Percentiles rank a stretch among this genome's conserved stretches.
phyloP scores from a whole-genome alignment of 2,113 vertebrate genomes.

The Phyllostomus hastatus region DNA sequence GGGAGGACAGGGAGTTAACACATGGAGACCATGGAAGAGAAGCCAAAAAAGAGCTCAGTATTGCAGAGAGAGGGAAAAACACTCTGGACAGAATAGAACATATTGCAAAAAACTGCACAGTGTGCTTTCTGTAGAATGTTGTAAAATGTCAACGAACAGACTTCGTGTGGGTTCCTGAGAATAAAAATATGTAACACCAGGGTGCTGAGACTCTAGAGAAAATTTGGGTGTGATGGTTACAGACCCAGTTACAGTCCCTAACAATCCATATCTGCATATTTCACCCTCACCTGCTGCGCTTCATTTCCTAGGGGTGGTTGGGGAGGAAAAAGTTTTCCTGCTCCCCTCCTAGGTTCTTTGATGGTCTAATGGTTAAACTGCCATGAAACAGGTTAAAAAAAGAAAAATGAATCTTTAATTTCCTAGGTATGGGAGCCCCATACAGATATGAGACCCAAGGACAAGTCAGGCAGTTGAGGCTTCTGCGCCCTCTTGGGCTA shows the following conservation, averaged over 20 bases:
- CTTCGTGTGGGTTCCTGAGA: not conserved
- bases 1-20: not conserved
- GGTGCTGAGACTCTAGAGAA: not conserved
- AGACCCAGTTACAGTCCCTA: no score
- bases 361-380: not conserved
- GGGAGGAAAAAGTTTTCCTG: not conserved
- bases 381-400: not conserved
- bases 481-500: not conserved
- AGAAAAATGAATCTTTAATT: not conserved
- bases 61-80: not conserved
- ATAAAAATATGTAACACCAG: not conserved
- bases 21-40: fast-evolving
- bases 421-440: not conserved
- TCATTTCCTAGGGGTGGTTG: not conserved
- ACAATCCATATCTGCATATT: not conserved
- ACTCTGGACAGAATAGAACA: not conserved
- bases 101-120: not conserved
- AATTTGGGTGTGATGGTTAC: not conserved
- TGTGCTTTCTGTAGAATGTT: not conserved
- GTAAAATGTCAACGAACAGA: not conserved
- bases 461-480: not conserved
- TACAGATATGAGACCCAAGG: not conserved
- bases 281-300: not conserved
- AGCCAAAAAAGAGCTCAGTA: not conserved
- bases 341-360: not conserved